A percentile compares a stretch with the other conserved stretches of the same genome.
Conservation (phyloP, 2,113 vertebrate species). For the Eudorcas thomsonii region DNA sequence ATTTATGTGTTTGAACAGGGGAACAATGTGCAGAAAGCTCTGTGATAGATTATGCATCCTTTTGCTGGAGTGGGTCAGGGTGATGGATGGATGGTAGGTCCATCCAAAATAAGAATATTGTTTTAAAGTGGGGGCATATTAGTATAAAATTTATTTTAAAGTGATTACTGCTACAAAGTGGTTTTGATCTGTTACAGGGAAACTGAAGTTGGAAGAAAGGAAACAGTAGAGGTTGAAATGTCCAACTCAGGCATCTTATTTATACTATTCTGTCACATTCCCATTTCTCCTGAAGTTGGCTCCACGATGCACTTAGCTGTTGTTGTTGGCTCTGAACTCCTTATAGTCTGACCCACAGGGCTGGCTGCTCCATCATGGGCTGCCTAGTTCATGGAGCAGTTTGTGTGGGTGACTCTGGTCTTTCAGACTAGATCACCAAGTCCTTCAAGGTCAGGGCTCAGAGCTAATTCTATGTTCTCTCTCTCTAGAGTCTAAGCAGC, state of each 20-base stretch:
- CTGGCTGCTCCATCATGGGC: neutral
- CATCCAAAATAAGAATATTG: constrained; percentile 33
- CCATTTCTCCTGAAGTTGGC: constrained; percentile 58
- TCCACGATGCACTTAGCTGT: neutral
- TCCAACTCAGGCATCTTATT: constrained; percentile 57
- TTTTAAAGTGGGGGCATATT: constrained; percentile 36
- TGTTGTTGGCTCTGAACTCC: constrained; percentile 42
- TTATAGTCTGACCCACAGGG: constrained; percentile 31
- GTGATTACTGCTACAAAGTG: constrained; percentile 19
- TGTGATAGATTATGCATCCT: constrained; percentile 32
- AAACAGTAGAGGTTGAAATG: constrained; percentile 52
- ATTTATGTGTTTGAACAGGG: constrained; percentile 8
- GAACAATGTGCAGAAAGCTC: constrained; percentile 53
- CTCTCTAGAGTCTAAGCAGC: neutral
- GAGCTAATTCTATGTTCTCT: neutral
- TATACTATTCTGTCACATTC: constrained; percentile 41
- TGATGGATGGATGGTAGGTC: constrained; percentile 37
- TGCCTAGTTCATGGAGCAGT: neutral
- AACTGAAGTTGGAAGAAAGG: constrained; percentile 51
- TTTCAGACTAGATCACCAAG: neutral
- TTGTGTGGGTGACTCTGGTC: neutral
- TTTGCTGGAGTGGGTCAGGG: neutral
- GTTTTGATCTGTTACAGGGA: constrained; percentile 51
- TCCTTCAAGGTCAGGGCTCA: neutral
- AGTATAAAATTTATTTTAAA: constrained; percentile 47